phyloP scores from a whole-genome alignment of 2,888 invertebrate species.

The Diplazon laetatorius region DNA sequence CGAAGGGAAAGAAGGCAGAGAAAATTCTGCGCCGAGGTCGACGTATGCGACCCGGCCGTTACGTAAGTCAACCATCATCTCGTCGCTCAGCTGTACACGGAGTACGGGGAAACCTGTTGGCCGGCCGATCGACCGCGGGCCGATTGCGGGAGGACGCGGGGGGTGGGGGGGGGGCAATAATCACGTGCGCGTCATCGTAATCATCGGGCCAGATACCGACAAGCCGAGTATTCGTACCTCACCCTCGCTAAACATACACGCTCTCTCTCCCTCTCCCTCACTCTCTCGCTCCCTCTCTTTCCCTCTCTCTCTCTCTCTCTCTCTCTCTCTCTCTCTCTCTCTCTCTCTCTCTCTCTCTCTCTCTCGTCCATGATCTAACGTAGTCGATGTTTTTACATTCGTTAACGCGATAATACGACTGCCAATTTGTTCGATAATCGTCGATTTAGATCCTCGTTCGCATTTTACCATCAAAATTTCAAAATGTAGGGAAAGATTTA shows the following conservation, averaged over 20 bases:
- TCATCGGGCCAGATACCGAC: slow-evolving; percentile 24
- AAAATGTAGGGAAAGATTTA: background rate
- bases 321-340: too few relatives aligned
- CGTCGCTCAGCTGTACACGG: slow-evolving; percentile 38
- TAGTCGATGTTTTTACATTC: slow-evolving; percentile 48
- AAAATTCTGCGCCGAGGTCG: slow-evolving; percentile 61
- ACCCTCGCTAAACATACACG: too few relatives aligned
- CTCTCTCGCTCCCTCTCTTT: too few relatives aligned
- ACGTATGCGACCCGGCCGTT: slow-evolving; percentile 65
- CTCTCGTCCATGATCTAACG: slow-evolving; percentile 8
- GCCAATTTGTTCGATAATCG: slow-evolving; percentile 20
- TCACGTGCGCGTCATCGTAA: slow-evolving; percentile 64
- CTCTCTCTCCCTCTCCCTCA: too few relatives aligned
- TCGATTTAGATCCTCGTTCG: slow-evolving; percentile 12
- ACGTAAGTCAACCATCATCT: slow-evolving; percentile 67
- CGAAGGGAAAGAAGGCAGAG: too few relatives aligned
- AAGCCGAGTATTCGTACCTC: too few relatives aligned
- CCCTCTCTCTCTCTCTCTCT: too few relatives aligned
- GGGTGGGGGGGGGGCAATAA: slow-evolving; percentile 46
- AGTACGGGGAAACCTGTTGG: slow-evolving; percentile 72
- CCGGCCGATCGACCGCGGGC: slow-evolving; percentile 65
- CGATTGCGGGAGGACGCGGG: slow-evolving; percentile 53
- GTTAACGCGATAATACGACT: slow-evolving; percentile 50
- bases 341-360: too few relatives aligned
- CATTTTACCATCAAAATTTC: background rate